Evolutionary conservation across 1,140 invertebrate species (phyloP).

Genomic region (Stenopsyche tienmushanensis): DNA sequence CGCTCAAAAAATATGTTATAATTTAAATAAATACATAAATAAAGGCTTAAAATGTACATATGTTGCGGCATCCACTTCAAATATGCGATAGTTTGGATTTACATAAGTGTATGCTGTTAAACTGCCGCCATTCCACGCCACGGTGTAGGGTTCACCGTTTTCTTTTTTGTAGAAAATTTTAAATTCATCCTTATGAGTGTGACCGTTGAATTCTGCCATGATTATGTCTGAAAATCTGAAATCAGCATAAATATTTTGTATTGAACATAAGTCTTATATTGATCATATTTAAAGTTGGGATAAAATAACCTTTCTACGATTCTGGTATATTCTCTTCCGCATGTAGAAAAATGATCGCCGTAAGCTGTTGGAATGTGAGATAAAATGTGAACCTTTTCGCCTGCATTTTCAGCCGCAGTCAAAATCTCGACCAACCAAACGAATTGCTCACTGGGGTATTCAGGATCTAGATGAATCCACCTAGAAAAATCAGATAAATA

Average conservation of each 20-base stretch:
- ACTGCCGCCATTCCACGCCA: conserved; percentile 79
- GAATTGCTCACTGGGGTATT: conserved; percentile 67
- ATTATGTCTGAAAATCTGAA: conserved; percentile 72
- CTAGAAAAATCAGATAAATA: conserved; percentile 48
- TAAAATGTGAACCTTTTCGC: conserved; percentile 79
- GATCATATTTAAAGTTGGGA: too few species aligned
- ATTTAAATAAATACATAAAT: conserved; percentile 28
- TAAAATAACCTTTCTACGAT: conserved; percentile 61
- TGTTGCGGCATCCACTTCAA: conserved; percentile 62
- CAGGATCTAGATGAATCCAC: conserved; percentile 63
- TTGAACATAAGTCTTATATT: neutral
- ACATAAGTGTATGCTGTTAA: conserved; percentile 65
- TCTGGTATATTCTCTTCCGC: conserved; percentile 65
- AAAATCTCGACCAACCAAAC: conserved; percentile 74
- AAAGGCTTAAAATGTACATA: conserved; percentile 56
- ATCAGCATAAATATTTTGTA: neutral
- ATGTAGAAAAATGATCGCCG: conserved; percentile 65
- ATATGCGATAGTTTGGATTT: conserved; percentile 83
- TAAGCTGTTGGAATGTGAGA: conserved; percentile 79
- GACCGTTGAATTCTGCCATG: conserved; percentile 77
- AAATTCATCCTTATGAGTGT: conserved; percentile 77
- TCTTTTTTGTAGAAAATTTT: conserved; percentile 63
- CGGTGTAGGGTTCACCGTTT: conserved; percentile 58
- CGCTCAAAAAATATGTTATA: neutral
- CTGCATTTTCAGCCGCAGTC: conserved; percentile 65